Conservation (phyloP, 2,113 vertebrate species). For the Stegastes partitus region DNA sequence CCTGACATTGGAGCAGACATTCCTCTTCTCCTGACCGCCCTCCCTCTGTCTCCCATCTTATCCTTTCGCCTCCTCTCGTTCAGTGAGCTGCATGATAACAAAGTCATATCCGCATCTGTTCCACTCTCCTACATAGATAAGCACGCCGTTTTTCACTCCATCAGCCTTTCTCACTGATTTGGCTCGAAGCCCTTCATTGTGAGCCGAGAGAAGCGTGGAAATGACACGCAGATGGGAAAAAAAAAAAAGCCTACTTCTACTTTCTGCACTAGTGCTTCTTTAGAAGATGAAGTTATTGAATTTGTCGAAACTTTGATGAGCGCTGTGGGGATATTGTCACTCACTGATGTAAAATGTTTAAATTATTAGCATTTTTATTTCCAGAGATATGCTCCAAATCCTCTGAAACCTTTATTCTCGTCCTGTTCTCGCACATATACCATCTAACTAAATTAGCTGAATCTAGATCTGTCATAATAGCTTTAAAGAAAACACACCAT, state of each 20-base stretch:
- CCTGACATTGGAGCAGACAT: constrained; percentile 38
- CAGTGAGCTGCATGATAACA: constrained; percentile 62
- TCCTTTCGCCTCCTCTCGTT: constrained; percentile 38
- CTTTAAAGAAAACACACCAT: not conserved
- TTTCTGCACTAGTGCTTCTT: constrained; percentile 46
- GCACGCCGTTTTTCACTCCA: constrained; percentile 39
- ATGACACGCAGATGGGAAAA: constrained; percentile 1
- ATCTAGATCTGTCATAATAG: constrained; percentile 5
- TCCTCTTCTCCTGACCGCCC: constrained; percentile 15
- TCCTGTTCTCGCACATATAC: not conserved
- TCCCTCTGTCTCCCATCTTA: not conserved
- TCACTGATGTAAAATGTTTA: constrained; percentile 41
- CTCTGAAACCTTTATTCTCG: constrained; percentile 22
- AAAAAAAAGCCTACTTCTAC: not conserved
- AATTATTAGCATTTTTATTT: constrained; percentile 36
- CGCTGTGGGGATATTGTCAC: constrained; percentile 19
- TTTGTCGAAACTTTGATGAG: constrained; percentile 48
- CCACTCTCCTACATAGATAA: constrained; percentile 62
- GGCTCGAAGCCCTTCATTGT: constrained; percentile 51
- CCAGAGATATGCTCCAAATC: constrained; percentile 13
- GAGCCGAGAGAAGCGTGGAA: constrained; percentile 44
- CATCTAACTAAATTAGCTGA: constrained; percentile 13
- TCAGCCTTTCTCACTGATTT: constrained; percentile 63
- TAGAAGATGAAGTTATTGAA: constrained; percentile 53
- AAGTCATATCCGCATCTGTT: constrained; percentile 67